These are phyloP conservation scores for Eclectus roratus DNA, from an alignment of 2,113 vertebrate species.

Conservation along the genomic window DNA sequence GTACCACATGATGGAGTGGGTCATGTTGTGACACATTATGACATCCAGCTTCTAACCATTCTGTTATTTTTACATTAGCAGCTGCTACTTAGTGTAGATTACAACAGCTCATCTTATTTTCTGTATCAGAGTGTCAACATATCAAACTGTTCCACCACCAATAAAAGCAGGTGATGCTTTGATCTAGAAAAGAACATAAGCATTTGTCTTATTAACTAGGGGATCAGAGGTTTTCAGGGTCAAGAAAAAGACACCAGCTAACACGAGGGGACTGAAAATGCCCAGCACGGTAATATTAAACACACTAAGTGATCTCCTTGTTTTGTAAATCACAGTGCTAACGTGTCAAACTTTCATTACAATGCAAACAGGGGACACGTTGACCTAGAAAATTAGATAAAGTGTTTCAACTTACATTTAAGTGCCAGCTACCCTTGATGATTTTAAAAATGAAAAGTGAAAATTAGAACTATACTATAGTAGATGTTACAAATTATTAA, in stretches of 20 bases:
- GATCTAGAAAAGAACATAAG: constrained; percentile 19
- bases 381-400: constrained; percentile 22
- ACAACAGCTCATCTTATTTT: constrained; percentile 60
- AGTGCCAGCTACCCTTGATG: neutral
- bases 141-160: constrained; percentile 29
- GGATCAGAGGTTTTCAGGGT: constrained; percentile 47
- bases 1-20: neutral
- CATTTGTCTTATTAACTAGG: constrained; percentile 38
- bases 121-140: constrained; percentile 45
- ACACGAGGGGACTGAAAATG: neutral
- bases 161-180: constrained; percentile 4
- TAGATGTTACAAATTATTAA: neutral
- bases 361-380: neutral
- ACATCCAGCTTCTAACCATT: neutral
- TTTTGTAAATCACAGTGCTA: neutral
- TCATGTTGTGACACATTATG: neutral
- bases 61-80: constrained; percentile 48
- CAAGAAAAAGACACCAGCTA: constrained; percentile 18
- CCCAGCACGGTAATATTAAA: neutral
- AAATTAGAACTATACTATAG: neutral
- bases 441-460: neutral
- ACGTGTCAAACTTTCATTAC: constrained; percentile 4
- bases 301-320: neutral
- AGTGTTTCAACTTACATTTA: neutral
- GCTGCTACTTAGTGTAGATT: constrained; percentile 53